Evolutionary conservation across 2,888 invertebrate genomes (phyloP).

Genomic region (Rotaria socialis): DNA sequence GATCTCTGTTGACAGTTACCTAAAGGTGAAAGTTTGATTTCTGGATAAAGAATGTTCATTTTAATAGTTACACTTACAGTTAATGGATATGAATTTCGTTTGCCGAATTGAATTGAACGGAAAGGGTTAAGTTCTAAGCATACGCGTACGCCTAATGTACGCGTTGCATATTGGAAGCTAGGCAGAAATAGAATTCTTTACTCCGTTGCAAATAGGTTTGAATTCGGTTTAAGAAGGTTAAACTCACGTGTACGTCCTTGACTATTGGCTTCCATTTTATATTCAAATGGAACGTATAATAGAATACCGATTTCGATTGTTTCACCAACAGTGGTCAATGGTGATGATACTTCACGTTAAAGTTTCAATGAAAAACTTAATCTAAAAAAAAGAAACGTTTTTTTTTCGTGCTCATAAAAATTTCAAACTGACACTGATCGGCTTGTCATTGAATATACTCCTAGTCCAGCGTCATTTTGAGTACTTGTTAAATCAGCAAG

Average conservation of each 20-base stretch:
- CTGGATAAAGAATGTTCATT: too few species aligned
- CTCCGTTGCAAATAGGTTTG: not conserved
- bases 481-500: slow-evolving; percentile 10
- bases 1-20: not conserved
- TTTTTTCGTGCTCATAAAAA: too few species aligned
- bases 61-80: not conserved
- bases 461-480: not conserved
- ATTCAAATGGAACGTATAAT: slow-evolving; percentile 5
- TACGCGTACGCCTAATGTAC: not conserved
- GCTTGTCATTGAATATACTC: not conserved
- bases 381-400: not conserved
- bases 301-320: not conserved
- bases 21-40: not conserved
- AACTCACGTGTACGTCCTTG: not conserved
- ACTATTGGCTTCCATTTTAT: not conserved
- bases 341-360: slow-evolving; percentile 18
- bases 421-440: not conserved
- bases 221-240: not conserved
- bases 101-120: not conserved
- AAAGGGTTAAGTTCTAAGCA: slow-evolving; percentile 31
- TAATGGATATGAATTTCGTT: not conserved
- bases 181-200: not conserved
- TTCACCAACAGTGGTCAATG: not conserved
- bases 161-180: not conserved
- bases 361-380: slow-evolving; percentile 31